Base-by-base conservation (phyloP, 2,888 invertebrate species). In the Melanchra persicariae region DNA sequence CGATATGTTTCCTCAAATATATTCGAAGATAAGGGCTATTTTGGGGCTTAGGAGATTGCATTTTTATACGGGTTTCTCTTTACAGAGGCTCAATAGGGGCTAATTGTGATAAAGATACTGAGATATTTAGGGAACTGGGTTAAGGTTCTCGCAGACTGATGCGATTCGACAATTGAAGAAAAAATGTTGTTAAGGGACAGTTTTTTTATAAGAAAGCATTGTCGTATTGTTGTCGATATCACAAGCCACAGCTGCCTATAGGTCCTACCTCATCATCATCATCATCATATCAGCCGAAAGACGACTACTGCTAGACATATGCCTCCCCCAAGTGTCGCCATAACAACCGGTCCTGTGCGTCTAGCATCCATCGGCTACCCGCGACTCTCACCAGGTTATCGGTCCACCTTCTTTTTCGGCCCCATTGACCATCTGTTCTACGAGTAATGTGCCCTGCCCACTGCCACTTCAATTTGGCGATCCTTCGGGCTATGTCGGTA, bases 1-100 rank as follows among this genome's bases (percentile, higher is more conserved):
- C 58, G 72, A 80, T 74, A 77, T 82, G 73, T 71, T 79, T 51
- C 52, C 71, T 49, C 58, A 63, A 81, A 80, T 73, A 70, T 80
- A 78, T 79, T 67, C 78, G 30, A 45, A 82, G 79, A 82, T 82
- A 79, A 78, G 74, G 60, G 55, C 69, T 59, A 78, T 78, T 82
- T 77, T 64, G 37, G 64, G 30, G 37, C 51, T 74, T 60, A n/a
- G 52, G 37, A 19, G 68, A 80, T 80, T 74, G 74, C 47, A 63
- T 78, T 78, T 81, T 82, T 82, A 82, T 77, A 59, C 26, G 62
- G 63, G 45, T 45, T 67, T 52, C 40, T 70, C 47, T 61, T 40
- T 24, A 49, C 22, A 78, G 81, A 37, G 26, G 22, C 47, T n/a
- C 37, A n/a, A 70, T 69, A 43, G 37, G 37, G 60, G 43, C 45